Conservation (phyloP, 2,888 invertebrate genomes). For the Deroplatys truncata region DNA sequence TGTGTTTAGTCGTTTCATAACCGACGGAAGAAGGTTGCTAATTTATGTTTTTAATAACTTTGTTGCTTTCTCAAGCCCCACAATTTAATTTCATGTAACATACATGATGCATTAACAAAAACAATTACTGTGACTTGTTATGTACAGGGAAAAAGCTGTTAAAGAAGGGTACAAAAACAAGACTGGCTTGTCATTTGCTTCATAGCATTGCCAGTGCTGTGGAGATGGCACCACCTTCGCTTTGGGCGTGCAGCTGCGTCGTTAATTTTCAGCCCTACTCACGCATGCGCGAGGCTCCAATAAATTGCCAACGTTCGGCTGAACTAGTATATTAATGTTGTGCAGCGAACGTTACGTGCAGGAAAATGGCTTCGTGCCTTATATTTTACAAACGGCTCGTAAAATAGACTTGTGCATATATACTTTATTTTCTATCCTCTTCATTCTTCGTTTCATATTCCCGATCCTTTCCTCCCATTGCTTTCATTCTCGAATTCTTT, state of each 20-base stretch:
- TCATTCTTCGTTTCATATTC: background rate
- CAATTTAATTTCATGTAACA: too few species aligned
- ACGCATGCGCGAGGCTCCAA: background rate
- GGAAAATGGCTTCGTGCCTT: background rate
- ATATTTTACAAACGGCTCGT: background rate
- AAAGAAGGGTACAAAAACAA: background rate
- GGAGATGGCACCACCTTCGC: background rate
- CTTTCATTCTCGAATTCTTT: too few species aligned
- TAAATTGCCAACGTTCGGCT: background rate
- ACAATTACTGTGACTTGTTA: too few species aligned
- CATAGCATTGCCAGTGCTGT: background rate
- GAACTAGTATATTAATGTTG: background rate
- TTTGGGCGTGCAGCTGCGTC: background rate
- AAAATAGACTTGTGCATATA: background rate
- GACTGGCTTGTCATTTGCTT: background rate
- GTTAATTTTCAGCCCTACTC: background rate
- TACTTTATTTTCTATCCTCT: background rate
- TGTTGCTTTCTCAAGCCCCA: too few species aligned
- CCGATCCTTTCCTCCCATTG: too few species aligned
- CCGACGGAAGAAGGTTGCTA: too few species aligned
- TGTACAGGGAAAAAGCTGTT: too few species aligned
- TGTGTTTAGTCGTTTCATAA: too few species aligned
- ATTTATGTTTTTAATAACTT: too few species aligned
- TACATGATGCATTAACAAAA: too few species aligned
- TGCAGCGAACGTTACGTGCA: background rate